Conservation (phyloP, 2,888 invertebrate species). For the Augochlorella aurata region DNA sequence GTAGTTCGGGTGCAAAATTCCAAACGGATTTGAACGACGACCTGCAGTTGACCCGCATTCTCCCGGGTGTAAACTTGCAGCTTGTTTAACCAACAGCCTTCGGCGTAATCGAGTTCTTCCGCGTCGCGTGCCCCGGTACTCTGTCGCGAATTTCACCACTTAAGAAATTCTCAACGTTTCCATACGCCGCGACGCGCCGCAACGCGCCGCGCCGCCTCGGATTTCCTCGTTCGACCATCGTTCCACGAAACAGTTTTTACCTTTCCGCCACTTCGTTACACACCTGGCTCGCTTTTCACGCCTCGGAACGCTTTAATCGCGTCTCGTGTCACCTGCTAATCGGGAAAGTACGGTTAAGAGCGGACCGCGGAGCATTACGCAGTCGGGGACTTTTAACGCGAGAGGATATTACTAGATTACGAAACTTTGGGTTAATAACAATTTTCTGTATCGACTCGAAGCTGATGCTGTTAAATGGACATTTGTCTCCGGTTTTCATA, state of each 20-base stretch:
- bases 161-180: slow-evolving; percentile 1
- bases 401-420: background rate
- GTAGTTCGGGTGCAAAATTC: slow-evolving; percentile 60
- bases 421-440: no score
- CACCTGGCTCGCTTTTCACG: background rate
- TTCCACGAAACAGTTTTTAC: background rate
- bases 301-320: background rate
- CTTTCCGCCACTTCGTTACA: background rate
- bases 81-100: slow-evolving; percentile 45
- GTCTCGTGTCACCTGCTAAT: background rate
- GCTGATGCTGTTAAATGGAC: no score
- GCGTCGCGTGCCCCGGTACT: slow-evolving; percentile 15
- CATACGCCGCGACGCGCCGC: background rate
- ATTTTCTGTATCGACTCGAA: no score
- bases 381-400: background rate
- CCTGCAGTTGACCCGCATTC: slow-evolving; percentile 42
- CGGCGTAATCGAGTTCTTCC: slow-evolving; percentile 22
- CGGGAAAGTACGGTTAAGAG: background rate
- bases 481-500: no score
- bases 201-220: no score
- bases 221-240: background rate
- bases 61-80: slow-evolving; percentile 39
- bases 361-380: background rate
- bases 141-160: slow-evolving; percentile 5
- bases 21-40: slow-evolving; percentile 52